These are phyloP conservation scores for Linnaemya vulpina DNA, from an alignment of 2,888 invertebrate genomes.

Conservation along the genomic window DNA sequence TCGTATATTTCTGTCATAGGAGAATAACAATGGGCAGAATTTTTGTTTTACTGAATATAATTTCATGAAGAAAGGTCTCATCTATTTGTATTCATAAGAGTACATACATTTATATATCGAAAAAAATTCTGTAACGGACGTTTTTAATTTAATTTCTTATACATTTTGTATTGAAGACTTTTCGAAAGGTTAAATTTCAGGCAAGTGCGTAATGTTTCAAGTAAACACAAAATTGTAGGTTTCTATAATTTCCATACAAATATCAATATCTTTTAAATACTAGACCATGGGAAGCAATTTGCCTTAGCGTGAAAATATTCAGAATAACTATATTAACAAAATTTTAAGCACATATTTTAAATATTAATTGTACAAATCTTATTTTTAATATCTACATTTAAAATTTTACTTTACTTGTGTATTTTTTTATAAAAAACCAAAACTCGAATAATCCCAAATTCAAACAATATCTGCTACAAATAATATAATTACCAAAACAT, in stretches of 20 bases:
- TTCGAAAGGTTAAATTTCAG: too few species aligned
- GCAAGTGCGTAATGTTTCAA: too few species aligned
- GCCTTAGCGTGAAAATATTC: not conserved
- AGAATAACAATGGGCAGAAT: too few species aligned
- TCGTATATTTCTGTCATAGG: too few species aligned
- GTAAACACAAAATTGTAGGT: too few species aligned
- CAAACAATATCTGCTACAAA: conserved; percentile 72
- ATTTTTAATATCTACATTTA: conserved; percentile 79
- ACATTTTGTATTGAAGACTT: too few species aligned
- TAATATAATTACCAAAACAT: conserved; percentile 67
- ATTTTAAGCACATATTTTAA: conserved; percentile 52
- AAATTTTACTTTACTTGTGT: conserved; percentile 82
- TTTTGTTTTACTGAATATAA: too few species aligned
- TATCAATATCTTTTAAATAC: not conserved
- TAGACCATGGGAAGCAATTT: conserved; percentile 31
- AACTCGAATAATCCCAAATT: conserved; percentile 74
- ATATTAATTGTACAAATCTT: conserved; percentile 31
- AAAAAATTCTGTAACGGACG: too few species aligned
- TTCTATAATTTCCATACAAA: not conserved
- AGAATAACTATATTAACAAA: conserved; percentile 16
- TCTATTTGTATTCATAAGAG: too few species aligned
- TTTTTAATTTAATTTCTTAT: too few species aligned
- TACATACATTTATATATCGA: too few species aligned
- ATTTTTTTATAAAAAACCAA: conserved; percentile 78
- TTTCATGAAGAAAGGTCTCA: too few species aligned